phyloP scores from a whole-genome alignment of 2,797 vertebrate genomes.

The Thripadectes ignobilis region DNA sequence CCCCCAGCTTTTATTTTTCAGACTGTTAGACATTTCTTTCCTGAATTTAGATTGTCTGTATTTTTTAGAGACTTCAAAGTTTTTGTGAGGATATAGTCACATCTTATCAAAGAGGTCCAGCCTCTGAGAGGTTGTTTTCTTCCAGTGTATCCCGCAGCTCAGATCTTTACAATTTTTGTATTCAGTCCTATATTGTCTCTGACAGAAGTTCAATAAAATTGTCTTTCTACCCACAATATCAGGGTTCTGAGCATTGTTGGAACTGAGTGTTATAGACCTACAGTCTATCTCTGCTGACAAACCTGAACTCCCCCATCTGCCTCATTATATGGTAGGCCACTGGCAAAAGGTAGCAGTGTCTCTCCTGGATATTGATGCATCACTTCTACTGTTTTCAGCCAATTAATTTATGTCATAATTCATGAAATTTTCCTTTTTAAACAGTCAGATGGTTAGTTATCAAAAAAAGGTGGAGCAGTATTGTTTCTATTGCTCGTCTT shows the following conservation, averaged over 20 bases:
- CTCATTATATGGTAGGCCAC: neutral
- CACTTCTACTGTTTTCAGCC: neutral
- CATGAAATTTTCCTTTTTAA: neutral
- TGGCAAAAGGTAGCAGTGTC: neutral
- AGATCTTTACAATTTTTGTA: constrained; percentile 23
- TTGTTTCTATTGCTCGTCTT: neutral
- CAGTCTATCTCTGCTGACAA: neutral
- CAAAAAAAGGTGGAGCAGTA: neutral
- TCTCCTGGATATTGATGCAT: neutral
- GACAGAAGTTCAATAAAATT: constrained; percentile 59
- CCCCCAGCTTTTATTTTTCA: neutral
- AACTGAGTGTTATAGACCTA: constrained; percentile 20
- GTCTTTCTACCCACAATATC: neutral
- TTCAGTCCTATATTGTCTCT: neutral
- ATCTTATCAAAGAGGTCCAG: constrained; percentile 14
- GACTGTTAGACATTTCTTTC: neutral
- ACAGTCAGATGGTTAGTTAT: neutral
- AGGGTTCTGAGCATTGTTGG: neutral
- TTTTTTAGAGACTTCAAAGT: neutral
- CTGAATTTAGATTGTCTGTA: neutral
- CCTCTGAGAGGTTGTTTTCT: constrained; percentile 24
- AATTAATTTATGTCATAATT: constrained; percentile 8
- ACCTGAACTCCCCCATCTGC: neutral
- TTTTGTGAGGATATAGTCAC: neutral
- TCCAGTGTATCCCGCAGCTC: constrained; percentile 12